phyloP scores from a whole-genome alignment of 2,113 vertebrate genomes.

The Megatriorchis doriae region DNA sequence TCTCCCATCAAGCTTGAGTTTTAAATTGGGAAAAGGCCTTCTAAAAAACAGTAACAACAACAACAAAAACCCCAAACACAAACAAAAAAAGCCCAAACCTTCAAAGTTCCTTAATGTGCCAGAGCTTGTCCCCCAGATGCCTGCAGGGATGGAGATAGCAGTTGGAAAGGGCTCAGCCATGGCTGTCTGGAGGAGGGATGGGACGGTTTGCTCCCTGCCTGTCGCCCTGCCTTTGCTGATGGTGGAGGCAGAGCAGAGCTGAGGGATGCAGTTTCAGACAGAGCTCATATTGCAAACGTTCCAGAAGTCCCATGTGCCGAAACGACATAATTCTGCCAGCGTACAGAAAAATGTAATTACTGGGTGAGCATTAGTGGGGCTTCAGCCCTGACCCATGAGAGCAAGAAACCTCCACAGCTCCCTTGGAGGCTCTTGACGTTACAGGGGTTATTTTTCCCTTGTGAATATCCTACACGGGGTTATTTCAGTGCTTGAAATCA shows the following conservation, averaged over 20 bases:
- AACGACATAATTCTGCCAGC: not conserved
- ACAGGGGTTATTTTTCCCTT: not conserved
- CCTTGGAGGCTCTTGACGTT: not conserved
- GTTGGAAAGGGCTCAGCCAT: not conserved
- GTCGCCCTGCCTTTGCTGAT: not conserved
- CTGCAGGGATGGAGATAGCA: not conserved
- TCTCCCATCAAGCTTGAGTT: not conserved
- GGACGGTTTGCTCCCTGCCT: not conserved
- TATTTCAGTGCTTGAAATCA: not conserved
- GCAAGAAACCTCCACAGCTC: constrained; percentile 52
- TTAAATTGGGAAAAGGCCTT: not conserved
- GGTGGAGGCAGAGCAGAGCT: not conserved
- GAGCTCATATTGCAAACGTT: constrained; percentile 36
- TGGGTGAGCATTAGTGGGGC: not conserved
- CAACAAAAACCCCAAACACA: not conserved
- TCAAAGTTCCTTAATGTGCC: not conserved
- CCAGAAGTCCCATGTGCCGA: constrained; percentile 30
- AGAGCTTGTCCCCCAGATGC: accelerated
- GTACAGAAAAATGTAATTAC: constrained; percentile 52
- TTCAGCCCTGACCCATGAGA: constrained; percentile 33
- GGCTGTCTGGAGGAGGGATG: accelerated
- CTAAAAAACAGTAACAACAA: not conserved
- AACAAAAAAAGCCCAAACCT: not conserved
- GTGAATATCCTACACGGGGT: not conserved
- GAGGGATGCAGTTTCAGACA: not conserved